Percentiles rank a stretch among this genome's conserved stretches.
Evolutionary conservation across 2,113 vertebrate genomes (phyloP).

Genomic region (Ictalurus punctatus): DNA sequence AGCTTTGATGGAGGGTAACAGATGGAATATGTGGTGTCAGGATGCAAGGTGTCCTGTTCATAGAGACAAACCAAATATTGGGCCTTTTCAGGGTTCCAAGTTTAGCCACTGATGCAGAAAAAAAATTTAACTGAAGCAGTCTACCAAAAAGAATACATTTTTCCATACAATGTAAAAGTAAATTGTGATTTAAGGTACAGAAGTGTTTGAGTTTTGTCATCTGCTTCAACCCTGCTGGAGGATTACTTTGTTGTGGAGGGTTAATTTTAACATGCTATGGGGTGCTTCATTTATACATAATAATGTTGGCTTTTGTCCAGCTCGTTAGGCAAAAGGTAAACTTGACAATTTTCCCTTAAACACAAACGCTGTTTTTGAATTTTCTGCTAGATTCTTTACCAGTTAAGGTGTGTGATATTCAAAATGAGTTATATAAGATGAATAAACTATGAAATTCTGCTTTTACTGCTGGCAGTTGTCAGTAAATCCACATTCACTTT

Average conservation of each 20-base stretch:
- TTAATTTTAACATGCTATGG: conserved; percentile 3
- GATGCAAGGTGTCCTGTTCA: background rate
- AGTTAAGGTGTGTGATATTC: background rate
- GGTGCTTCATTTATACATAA: background rate
- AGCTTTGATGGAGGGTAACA: background rate
- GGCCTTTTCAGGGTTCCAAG: background rate
- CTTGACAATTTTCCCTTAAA: background rate
- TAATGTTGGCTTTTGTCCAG: background rate
- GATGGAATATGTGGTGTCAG: background rate
- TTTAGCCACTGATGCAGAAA: background rate
- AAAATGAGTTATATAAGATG: background rate
- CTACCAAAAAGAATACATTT: background rate
- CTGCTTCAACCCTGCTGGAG: conserved; percentile 19
- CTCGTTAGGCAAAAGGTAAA: background rate
- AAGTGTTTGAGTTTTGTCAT: conserved; percentile 2
- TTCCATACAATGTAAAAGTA: background rate
- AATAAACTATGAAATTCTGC: background rate
- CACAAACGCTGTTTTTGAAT: background rate
- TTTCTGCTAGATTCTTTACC: background rate
- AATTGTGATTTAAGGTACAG: background rate
- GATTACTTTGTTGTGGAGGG: conserved; percentile 9
- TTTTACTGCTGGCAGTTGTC: conserved; percentile 11
- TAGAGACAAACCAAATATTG: background rate
- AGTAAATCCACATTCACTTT: conserved; percentile 24
- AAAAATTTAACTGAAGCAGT: background rate